Conservation (phyloP, 2,888 invertebrate genomes). For the Apodemia duryi region DNA sequence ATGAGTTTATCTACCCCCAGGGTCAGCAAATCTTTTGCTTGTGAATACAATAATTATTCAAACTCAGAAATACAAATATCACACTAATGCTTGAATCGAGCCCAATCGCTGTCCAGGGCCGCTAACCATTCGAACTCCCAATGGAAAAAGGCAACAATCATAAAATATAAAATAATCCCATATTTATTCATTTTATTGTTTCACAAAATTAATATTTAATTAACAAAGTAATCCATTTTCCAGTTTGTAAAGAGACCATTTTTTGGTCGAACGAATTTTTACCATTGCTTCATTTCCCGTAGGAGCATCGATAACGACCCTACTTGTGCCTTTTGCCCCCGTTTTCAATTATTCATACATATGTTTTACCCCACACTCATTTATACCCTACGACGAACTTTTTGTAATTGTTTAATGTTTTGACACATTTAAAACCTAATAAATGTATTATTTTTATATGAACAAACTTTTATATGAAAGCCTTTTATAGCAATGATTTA, state of each 20-base stretch:
- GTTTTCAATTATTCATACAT: conserved; percentile 72
- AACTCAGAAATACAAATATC: too few species aligned
- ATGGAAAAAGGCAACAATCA: too few species aligned
- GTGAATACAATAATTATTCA: too few species aligned
- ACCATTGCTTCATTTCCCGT: conserved; percentile 57
- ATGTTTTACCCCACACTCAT: conserved; percentile 47
- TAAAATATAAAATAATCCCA: neutral
- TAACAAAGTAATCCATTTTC: conserved; percentile 48
- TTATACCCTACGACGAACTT: conserved; percentile 47
- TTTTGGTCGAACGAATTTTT: conserved; percentile 53
- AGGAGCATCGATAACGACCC: conserved; percentile 60
- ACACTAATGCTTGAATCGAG: too few species aligned
- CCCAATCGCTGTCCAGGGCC: too few species aligned
- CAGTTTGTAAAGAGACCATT: conserved; percentile 47
- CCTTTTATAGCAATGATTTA: too few species aligned
- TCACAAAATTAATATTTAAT: conserved; percentile 37
- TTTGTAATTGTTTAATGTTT: conserved; percentile 47
- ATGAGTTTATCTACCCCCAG: too few species aligned
- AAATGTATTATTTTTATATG: neutral
- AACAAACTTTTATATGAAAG: neutral
- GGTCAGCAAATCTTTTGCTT: too few species aligned
- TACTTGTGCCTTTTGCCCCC: conserved; percentile 62
- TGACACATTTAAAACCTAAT: conserved; percentile 35
- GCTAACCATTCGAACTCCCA: too few species aligned
- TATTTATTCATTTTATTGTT: conserved; percentile 1